phyloP scores from a whole-genome alignment of 2,888 invertebrate genomes.

The Parnassius orleans region DNA sequence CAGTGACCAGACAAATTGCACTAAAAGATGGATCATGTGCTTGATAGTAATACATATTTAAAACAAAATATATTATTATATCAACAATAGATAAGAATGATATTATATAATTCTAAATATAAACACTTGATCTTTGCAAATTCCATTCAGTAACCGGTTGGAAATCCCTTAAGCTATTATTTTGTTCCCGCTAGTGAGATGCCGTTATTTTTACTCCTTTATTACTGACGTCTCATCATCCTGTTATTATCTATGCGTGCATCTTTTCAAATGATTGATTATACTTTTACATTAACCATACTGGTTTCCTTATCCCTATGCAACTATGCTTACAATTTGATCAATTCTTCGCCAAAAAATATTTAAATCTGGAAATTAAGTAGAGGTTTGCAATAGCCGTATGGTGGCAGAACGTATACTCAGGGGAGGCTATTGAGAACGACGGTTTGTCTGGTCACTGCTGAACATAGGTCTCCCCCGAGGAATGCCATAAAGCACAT shows the following conservation, averaged over 20 bases:
- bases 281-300: conserved; percentile 6
- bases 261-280: conserved; percentile 14
- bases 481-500: too few species aligned
- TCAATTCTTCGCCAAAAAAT: neutral
- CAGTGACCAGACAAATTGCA: too few species aligned
- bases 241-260: conserved; percentile 7
- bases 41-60: too few species aligned
- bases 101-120: conserved; percentile 3
- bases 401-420: too few species aligned
- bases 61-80: neutral
- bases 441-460: too few species aligned
- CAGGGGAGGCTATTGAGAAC: too few species aligned
- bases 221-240: conserved; percentile 17
- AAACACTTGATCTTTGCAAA: conserved; percentile 2
- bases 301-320: conserved; percentile 1
- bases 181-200: conserved; percentile 9
- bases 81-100: neutral
- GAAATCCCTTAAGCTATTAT: conserved; percentile 11
- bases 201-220: conserved; percentile 16
- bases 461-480: too few species aligned
- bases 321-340: neutral
- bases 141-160: conserved; percentile 17
- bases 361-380: too few species aligned
- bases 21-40: too few species aligned
- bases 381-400: too few species aligned